These are phyloP conservation scores for Cephus pulcher DNA, from an alignment of 2,888 invertebrate genomes.

Conservation along the genomic window DNA sequence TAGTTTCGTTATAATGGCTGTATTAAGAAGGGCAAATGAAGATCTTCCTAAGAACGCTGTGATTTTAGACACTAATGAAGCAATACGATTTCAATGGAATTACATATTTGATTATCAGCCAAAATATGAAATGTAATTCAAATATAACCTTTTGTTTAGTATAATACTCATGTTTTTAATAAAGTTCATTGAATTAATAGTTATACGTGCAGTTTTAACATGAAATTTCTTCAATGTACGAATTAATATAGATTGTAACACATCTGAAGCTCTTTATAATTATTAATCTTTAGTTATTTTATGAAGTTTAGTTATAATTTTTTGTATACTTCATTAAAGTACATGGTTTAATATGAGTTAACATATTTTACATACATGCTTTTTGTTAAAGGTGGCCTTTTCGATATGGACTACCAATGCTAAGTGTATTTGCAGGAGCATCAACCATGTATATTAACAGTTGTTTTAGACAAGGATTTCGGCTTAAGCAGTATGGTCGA, in stretches of 20 bases:
- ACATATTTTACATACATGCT: not conserved
- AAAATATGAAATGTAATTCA: not conserved
- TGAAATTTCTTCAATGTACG: not conserved
- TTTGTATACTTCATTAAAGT: not conserved
- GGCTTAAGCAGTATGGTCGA: not conserved
- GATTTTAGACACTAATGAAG: not conserved
- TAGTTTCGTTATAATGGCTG: not conserved
- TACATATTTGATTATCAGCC: not conserved
- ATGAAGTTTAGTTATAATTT: not conserved
- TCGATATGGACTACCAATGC: not conserved
- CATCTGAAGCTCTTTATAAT: conserved; percentile 16
- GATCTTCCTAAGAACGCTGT: not conserved
- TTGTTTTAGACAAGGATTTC: not conserved
- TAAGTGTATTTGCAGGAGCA: not conserved
- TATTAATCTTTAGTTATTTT: conserved; percentile 22
- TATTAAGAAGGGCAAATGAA: not conserved
- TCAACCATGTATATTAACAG: not conserved
- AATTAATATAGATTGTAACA: not conserved
- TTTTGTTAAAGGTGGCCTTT: not conserved
- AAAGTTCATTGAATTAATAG: not conserved
- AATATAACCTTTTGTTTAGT: not conserved
- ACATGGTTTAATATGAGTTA: not conserved
- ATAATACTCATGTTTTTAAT: not conserved
- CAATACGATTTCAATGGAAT: not conserved
- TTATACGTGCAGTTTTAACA: not conserved